Conservation (phyloP, 2,888 invertebrate genomes). For the Ophonus ardosiacus region DNA sequence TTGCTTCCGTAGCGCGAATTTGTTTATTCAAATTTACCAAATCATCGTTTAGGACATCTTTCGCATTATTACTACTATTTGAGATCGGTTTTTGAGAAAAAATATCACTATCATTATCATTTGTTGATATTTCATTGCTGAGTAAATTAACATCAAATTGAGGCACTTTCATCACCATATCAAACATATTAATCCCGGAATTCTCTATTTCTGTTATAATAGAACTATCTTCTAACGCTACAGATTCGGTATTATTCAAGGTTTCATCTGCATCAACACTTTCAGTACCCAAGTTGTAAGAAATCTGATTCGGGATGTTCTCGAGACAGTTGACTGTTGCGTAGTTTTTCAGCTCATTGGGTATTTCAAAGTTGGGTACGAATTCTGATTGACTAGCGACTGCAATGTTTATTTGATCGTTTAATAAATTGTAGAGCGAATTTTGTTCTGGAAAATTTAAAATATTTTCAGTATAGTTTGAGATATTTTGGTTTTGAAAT, state of each 20-base stretch:
- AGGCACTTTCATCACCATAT: conserved; percentile 69
- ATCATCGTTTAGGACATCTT: conserved; percentile 55
- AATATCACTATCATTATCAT: conserved; percentile 34
- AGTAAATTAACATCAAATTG: conserved; percentile 70
- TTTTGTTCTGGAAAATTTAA: conserved; percentile 58
- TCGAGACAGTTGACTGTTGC: conserved; percentile 75
- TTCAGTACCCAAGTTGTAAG: conserved; percentile 74
- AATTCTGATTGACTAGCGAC: conserved; percentile 58
- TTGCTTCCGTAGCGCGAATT: conserved; percentile 78
- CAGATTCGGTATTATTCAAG: conserved; percentile 71
- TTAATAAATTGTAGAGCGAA: conserved; percentile 55
- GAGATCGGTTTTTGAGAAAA: conserved; percentile 39
- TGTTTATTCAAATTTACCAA: conserved; percentile 70
- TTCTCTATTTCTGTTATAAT: conserved; percentile 75
- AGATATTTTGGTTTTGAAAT: conserved; percentile 27
- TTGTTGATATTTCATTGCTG: conserved; percentile 65
- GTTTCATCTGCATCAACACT: conserved; percentile 73
- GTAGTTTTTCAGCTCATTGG: conserved; percentile 74
- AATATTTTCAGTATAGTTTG: conserved; percentile 57
- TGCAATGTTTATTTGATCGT: conserved; percentile 53
- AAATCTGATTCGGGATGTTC: conserved; percentile 73
- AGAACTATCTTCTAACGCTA: conserved; percentile 73
- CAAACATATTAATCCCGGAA: conserved; percentile 72
- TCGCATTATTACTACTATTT: conserved; percentile 3
- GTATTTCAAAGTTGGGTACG: conserved; percentile 64